Conservation (phyloP, 2,113 vertebrate species). For the Baryphthengus martii region DNA sequence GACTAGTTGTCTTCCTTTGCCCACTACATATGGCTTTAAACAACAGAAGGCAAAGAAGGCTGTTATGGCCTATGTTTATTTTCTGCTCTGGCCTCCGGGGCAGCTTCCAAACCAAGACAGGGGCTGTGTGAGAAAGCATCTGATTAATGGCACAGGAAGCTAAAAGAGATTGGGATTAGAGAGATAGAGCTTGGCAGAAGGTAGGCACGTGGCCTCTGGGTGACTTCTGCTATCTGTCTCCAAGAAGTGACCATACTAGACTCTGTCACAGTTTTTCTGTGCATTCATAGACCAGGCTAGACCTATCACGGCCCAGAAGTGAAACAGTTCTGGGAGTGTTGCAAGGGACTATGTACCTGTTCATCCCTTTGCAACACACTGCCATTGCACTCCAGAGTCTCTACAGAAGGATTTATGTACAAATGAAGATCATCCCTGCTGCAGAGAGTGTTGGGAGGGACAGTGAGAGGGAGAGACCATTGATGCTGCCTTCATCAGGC, state of each 20-base stretch:
- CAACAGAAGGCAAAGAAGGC: not conserved
- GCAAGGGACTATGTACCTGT: not conserved
- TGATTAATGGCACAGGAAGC: not conserved
- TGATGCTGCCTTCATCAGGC: not conserved
- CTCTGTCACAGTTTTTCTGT: not conserved
- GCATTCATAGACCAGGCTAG: not conserved
- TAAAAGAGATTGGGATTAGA: not conserved
- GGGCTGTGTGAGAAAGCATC: not conserved
- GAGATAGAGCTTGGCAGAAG: not conserved
- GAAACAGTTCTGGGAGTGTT: not conserved
- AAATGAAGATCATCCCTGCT: not conserved
- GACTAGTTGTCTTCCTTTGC: not conserved
- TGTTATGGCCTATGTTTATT: not conserved
- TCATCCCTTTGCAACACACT: not conserved
- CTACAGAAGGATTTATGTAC: not conserved
- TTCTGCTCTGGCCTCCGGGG: not conserved
- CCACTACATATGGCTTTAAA: not conserved
- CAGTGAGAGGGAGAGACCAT: accelerated
- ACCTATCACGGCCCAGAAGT: not conserved
- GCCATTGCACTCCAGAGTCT: not conserved
- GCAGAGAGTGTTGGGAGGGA: not conserved
- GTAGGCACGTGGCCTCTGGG: not conserved
- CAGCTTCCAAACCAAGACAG: not conserved
- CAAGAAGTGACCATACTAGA: not conserved
- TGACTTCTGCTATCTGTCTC: not conserved